Conservation (phyloP, 2,113 vertebrate species). For the Tetrax tetrax region DNA sequence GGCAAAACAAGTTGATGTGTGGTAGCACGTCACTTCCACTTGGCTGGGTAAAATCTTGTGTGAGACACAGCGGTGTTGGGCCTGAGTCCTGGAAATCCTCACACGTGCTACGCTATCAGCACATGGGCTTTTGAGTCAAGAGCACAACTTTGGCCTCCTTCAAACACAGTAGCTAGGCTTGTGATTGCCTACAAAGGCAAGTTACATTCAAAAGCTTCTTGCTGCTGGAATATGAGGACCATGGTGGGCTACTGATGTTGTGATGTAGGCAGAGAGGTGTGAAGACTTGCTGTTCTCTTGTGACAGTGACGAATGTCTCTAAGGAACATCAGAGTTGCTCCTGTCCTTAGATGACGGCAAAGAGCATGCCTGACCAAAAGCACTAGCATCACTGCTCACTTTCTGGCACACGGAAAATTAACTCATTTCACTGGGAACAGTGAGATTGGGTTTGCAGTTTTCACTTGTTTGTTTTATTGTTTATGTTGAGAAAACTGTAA, state of each 20-base stretch:
- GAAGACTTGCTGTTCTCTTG: neutral
- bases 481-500: neutral
- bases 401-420: neutral
- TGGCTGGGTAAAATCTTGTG: neutral
- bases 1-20: neutral
- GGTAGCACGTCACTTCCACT: neutral
- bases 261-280: neutral
- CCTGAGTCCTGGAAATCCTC: neutral
- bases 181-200: neutral
- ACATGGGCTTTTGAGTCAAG: neutral
- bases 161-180: neutral
- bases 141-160: neutral
- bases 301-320: neutral
- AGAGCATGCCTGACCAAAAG: neutral
- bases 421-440: neutral
- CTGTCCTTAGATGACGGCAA: neutral
- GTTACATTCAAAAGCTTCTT: neutral
- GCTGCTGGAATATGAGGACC: neutral
- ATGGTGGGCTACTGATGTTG: neutral
- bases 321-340: neutral
- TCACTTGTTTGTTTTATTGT: neutral
- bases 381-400: neutral
- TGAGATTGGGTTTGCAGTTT: neutral
- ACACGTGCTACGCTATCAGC: neutral
- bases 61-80: neutral